Base-by-base conservation (phyloP, 2,888 invertebrate genomes). In the Pseudolycoriella hygida region DNA sequence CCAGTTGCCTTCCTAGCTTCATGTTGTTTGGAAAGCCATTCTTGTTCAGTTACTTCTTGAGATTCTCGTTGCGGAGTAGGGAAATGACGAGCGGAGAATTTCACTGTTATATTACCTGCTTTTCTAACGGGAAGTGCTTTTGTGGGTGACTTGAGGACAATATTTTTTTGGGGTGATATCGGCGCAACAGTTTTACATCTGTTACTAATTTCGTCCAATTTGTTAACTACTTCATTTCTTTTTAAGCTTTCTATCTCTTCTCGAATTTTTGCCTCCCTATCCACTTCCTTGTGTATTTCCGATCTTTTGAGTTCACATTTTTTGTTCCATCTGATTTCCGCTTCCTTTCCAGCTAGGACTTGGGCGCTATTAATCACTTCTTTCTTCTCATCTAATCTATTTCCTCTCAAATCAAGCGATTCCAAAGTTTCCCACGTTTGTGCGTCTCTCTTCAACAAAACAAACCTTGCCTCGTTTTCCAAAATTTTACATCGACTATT, bases 1-100 rank as follows among this genome's bases (percentile, higher is more conserved):
- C 86, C 85, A 43, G 65, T 60, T 2, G 73, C 73, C 56, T 78
- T 67, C 54, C 80, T 68, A 10, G 83, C 81, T 55, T 77, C 73
- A 2, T 78, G 79, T 55, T 87, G 80, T 58, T 87, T 87, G 51
- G 71, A 69, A 49, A 88, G 60, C 85, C 86, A 89, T 66, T 80
- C 77, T 52, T 82, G 74, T 61, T 89, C 88, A 56, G 80, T 76
- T 1, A 68, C 63, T 14, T 71, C 68, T 42, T 69, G 68, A 1
- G 84, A 84, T 60, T 86, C 85, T 49, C 88, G 67, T 44, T 77
- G 77, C 1, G 89, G 88, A 2, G 89, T 88, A 1, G 85, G 80
- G 58, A 90, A 86, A 17, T 71, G 71, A 46, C 89, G 68, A 10
- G 76, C 74, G 0, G 87, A 84, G 56, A 87, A 86, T 25, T 66